phyloP scores from a whole-genome alignment of 2,888 invertebrate species.

The Ceramica pisi region DNA sequence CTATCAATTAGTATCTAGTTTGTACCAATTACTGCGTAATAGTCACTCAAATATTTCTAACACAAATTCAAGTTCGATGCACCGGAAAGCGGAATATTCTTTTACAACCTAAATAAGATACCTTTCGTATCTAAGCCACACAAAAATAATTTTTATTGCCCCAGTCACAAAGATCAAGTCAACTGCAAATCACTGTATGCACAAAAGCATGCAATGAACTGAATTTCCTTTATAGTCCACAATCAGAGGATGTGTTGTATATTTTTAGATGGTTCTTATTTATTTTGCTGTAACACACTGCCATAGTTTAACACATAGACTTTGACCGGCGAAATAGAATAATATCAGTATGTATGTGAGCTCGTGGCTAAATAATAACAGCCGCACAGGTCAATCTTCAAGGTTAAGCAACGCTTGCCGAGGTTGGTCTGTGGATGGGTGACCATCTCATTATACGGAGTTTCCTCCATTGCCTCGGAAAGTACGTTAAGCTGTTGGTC shows the following conservation, averaged over 20 bases:
- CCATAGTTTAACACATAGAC: conserved; percentile 20
- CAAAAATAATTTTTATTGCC: conserved; percentile 21
- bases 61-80: conserved; percentile 59
- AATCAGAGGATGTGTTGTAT: conserved; percentile 72
- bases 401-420: too few relatives aligned
- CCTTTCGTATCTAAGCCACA: background rate
- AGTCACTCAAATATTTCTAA: conserved; percentile 38
- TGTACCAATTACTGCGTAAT: conserved; percentile 40
- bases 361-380: too few relatives aligned
- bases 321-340: background rate
- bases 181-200: conserved; percentile 24
- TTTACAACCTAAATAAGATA: conserved; percentile 52
- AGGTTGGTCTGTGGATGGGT: too few relatives aligned
- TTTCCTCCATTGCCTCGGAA: too few relatives aligned
- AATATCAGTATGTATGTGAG: background rate
- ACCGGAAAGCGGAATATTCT: conserved; percentile 62
- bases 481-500: too few relatives aligned
- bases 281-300: conserved; percentile 26
- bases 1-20: conserved; percentile 17
- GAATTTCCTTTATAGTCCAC: conserved; percentile 70
- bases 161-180: conserved; percentile 31
- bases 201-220: conserved; percentile 73
- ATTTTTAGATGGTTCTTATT: conserved; percentile 62
- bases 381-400: too few relatives aligned
- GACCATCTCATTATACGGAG: too few relatives aligned